These are phyloP conservation scores for Ctenicera cuprea DNA, from an alignment of 2,888 invertebrate genomes.

Conservation along the genomic window DNA sequence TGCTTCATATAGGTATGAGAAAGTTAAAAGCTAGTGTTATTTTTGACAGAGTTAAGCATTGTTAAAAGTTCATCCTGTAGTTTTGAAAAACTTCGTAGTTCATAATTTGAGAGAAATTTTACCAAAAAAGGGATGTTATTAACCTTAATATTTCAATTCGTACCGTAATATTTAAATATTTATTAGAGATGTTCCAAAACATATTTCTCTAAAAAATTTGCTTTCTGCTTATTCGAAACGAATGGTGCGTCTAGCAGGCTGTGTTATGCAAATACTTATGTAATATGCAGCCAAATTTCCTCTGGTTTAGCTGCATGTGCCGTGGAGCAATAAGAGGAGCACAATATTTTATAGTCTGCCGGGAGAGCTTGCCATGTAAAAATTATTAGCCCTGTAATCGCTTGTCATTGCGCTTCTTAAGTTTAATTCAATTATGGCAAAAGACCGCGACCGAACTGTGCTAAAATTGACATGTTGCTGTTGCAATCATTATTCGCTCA, in stretches of 20 bases:
- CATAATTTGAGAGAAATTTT: no score
- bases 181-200: background rate
- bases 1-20: no score
- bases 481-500: background rate
- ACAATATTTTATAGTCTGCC: slow-evolving; percentile 27
- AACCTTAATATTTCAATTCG: no score
- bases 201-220: background rate
- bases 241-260: slow-evolving; percentile 17
- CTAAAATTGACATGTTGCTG: slow-evolving; percentile 14
- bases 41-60: no score
- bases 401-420: slow-evolving; percentile 30
- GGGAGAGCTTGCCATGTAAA: slow-evolving; percentile 28
- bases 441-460: background rate
- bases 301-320: slow-evolving; percentile 18
- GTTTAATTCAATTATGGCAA: slow-evolving; percentile 23
- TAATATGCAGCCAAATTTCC: slow-evolving; percentile 28
- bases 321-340: slow-evolving; percentile 13
- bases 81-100: no score
- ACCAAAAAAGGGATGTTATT: no score
- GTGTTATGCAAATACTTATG: slow-evolving; percentile 27
- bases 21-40: no score
- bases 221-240: slow-evolving; percentile 3
- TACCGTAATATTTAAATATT: no score
- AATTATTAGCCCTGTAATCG: slow-evolving; percentile 27
- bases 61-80: no score